Conservation (phyloP, 2,797 vertebrate genomes). For the Hipposideros larvatus region DNA sequence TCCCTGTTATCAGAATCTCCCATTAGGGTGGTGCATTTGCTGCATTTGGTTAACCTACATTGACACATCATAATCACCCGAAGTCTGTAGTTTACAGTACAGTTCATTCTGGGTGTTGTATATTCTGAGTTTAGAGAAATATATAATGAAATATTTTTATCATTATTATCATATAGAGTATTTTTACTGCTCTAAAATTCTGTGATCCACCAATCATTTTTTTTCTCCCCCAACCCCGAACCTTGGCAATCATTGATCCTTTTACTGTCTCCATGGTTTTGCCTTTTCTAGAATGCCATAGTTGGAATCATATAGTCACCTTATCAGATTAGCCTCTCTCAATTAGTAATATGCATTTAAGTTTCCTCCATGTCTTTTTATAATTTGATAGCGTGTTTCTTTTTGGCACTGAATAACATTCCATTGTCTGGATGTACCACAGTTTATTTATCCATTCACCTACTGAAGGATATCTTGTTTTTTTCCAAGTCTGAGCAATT, state of each 20-base stretch:
- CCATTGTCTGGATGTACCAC: background rate
- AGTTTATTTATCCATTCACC: background rate
- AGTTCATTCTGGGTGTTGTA: background rate
- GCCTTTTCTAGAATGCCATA: background rate
- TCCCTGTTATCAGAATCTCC: background rate
- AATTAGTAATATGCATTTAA: background rate
- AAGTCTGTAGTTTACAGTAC: background rate
- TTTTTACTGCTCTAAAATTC: background rate
- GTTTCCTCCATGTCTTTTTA: background rate
- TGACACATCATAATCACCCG: background rate
- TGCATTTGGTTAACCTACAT: background rate
- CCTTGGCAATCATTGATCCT: background rate
- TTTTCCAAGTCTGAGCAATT: background rate
- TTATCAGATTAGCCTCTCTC: background rate
- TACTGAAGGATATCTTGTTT: background rate
- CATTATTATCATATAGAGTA: background rate
- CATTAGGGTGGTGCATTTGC: background rate
- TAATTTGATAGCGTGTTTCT: background rate
- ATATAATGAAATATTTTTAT: background rate
- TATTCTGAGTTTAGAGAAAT: background rate
- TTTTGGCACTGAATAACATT: background rate
- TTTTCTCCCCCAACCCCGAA: background rate
- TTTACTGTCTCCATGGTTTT: background rate
- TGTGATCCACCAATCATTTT: background rate
- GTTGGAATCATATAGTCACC: background rate